Evolutionary conservation across 1,140 invertebrate genomes (phyloP).

Genomic region (Macrocentrus cingulum): DNA sequence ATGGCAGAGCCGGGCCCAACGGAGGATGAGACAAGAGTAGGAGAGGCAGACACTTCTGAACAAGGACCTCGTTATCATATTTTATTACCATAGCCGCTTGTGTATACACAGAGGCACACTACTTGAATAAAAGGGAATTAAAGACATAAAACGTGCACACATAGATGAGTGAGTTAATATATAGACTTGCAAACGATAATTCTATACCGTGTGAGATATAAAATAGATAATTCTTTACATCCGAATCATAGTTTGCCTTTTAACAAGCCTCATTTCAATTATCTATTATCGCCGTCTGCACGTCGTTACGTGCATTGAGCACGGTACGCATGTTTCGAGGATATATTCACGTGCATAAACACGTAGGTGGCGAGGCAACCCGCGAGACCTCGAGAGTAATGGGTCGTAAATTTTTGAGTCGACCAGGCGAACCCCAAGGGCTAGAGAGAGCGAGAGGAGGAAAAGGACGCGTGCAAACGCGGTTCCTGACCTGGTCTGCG

Average conservation of each 20-base stretch:
- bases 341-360: slow-evolving; percentile 31
- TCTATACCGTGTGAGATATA: too few relatives aligned
- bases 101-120: slow-evolving; percentile 6
- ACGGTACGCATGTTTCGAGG: slow-evolving; percentile 8
- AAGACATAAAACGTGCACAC: too few relatives aligned
- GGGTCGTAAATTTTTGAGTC: slow-evolving; percentile 41
- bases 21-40: slow-evolving; percentile 5
- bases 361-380: slow-evolving; percentile 27
- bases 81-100: slow-evolving; percentile 42
- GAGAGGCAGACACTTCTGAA: slow-evolving; percentile 41
- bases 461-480: slow-evolving; percentile 1
- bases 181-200: too few relatives aligned
- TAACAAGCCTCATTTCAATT: slow-evolving; percentile 19
- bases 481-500: slow-evolving; percentile 34
- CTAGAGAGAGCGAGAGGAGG: slow-evolving; percentile 10
- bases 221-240: too few relatives aligned
- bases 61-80: slow-evolving; percentile 59
- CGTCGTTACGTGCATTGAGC: slow-evolving; percentile 20
- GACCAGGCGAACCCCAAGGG: slow-evolving; percentile 19
- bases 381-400: slow-evolving; percentile 33
- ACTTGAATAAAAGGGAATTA: too few relatives aligned
- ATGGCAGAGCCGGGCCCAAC: slow-evolving; percentile 38
- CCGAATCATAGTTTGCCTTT: too few relatives aligned
- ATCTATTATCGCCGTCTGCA: slow-evolving; percentile 23
- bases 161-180: too few relatives aligned